Percentiles rank a stretch among this genome's conserved stretches.
These are phyloP conservation scores for Eospalax fontanierii DNA, from an alignment of 2,797 vertebrate species.

Conservation along the genomic window DNA sequence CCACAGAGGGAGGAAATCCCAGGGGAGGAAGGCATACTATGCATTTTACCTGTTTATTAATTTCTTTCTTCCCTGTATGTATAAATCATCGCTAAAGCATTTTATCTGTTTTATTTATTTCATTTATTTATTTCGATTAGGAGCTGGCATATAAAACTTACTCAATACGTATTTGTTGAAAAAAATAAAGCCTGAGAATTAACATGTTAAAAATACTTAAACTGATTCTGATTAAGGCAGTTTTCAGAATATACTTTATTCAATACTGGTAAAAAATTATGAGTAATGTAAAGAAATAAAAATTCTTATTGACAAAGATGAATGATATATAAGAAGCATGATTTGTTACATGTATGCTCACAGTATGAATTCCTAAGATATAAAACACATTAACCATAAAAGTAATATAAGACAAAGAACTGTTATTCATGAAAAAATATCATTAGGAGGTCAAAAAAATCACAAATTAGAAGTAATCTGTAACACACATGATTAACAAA, in stretches of 20 bases:
- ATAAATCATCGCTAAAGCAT: not conserved
- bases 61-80: not conserved
- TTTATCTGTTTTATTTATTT: conserved; percentile 47
- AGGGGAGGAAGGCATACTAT: not conserved
- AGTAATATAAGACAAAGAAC: not conserved
- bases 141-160: not conserved
- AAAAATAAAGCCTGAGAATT: not conserved
- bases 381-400: not conserved
- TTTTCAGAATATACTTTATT: not conserved
- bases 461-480: conserved; percentile 33
- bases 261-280: conserved; percentile 15
- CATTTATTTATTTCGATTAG: not conserved
- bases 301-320: not conserved
- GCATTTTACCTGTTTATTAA: conserved; percentile 14
- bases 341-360: conserved; percentile 31
- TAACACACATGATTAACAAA: conserved; percentile 3
- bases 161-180: not conserved
- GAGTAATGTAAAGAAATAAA: conserved; percentile 13
- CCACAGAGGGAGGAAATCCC: not conserved
- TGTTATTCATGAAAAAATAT: conserved; percentile 32
- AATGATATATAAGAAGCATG: conserved; percentile 15
- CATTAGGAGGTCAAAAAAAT: not conserved
- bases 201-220: conserved; percentile 33
- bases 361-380: conserved; percentile 26
- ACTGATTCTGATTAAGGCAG: not conserved